phyloP scores from a whole-genome alignment of 1,140 invertebrate genomes.

The Ladona fulva region DNA sequence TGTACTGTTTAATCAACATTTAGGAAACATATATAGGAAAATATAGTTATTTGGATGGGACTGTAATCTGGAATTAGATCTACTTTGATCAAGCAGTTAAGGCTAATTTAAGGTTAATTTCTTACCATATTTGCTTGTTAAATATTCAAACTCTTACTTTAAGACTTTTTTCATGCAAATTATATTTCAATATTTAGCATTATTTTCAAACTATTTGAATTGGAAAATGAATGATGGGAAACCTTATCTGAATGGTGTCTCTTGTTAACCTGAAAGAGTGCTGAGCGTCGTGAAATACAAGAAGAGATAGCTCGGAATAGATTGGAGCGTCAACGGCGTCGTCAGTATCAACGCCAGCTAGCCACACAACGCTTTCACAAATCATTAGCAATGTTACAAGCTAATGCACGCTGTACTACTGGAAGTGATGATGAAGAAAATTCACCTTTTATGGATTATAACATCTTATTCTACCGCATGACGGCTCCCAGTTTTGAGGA shows the following conservation, averaged over 20 bases:
- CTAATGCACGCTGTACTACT: conserved; percentile 48
- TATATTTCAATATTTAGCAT: too few relatives aligned
- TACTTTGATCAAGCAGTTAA: too few relatives aligned
- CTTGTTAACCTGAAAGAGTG: conserved; percentile 6
- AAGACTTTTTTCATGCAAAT: too few relatives aligned
- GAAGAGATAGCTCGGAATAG: conserved; percentile 60
- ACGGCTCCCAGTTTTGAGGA: conserved; percentile 65
- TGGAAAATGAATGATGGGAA: too few relatives aligned
- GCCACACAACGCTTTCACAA: conserved; percentile 64
- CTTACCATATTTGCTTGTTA: too few relatives aligned
- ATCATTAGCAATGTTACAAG: conserved; percentile 66
- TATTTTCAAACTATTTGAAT: too few relatives aligned
- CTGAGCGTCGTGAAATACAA: conserved; percentile 53
- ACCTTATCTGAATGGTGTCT: neutral
- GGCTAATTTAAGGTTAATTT: too few relatives aligned
- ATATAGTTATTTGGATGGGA: too few relatives aligned
- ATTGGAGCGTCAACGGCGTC: conserved; percentile 50
- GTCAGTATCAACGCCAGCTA: conserved; percentile 54
- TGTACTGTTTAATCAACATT: too few relatives aligned
- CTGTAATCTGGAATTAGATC: too few relatives aligned
- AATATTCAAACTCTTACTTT: too few relatives aligned
- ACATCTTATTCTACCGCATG: conserved; percentile 61
- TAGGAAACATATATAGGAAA: too few relatives aligned
- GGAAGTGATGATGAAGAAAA: conserved; percentile 36
- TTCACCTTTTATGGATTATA: conserved; percentile 60